A percentile compares a stretch with the other conserved stretches of the same genome.
phyloP scores from a whole-genome alignment of 1,140 invertebrate species.

The Lamellibrachia luymesi region DNA sequence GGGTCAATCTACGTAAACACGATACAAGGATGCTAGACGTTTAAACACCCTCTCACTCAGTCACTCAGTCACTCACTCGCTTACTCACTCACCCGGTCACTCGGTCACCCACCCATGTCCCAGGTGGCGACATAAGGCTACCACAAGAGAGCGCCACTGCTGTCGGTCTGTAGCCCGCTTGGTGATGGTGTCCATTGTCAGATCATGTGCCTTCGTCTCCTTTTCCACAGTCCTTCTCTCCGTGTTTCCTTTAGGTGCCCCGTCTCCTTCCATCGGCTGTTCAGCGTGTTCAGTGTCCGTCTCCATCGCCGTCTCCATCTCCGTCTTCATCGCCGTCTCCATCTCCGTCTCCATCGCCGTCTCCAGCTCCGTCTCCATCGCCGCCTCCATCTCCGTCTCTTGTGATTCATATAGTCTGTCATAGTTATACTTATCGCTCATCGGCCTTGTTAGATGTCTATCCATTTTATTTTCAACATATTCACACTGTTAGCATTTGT shows the following conservation, averaged over 20 bases:
- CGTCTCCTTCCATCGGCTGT: neutral
- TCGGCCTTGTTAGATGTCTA: neutral
- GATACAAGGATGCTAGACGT: too few relatives aligned
- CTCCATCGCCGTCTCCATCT: neutral
- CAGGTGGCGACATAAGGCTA: too few relatives aligned
- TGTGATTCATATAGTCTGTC: neutral
- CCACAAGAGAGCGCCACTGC: too few relatives aligned
- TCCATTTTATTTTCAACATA: neutral
- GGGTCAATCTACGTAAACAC: neutral
- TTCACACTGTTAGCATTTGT: neutral
- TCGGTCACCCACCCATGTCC: too few relatives aligned
- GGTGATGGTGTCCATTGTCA: too few relatives aligned
- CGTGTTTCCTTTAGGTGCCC: too few relatives aligned
- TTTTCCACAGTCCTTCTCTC: too few relatives aligned
- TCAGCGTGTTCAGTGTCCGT: neutral
- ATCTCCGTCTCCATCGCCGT: neutral
- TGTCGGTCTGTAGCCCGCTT: too few relatives aligned
- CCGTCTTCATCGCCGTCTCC: neutral
- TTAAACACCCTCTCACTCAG: too few relatives aligned
- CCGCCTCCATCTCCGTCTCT: neutral
- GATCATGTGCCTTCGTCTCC: too few relatives aligned
- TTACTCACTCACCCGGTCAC: too few relatives aligned
- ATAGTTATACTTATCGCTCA: neutral
- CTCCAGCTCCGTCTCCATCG: neutral
- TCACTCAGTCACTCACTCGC: too few relatives aligned